Evolutionary conservation across 2,113 vertebrate species (phyloP), one percentile per base, ranked within the genome.

Genomic region (Crotalus helleri): DNA sequence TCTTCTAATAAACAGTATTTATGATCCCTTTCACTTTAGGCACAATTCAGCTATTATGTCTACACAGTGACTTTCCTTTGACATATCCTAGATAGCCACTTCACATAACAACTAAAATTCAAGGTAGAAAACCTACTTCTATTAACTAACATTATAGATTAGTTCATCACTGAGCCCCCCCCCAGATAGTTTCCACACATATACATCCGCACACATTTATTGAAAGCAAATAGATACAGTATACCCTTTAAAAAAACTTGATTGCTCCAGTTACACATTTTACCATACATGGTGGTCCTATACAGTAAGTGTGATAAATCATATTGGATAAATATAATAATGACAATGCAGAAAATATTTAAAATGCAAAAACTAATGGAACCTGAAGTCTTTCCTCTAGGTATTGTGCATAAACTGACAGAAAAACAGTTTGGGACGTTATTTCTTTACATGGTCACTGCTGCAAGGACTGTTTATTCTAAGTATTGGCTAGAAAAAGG

Each of bases 1-100:
- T 85, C 0, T 4, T 15, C 5, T 13, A 21, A 39, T 13, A 88
- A 3, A 2, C 90, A 1, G 0, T 29, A 88, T 0, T 0, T 0
- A 0, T 51, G 13, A 9, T 94, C 3, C 0, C 19, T 69, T 81
- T 1, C 88, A 19, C 39, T 58, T 53, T 61, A 49, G 24, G 39
- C 1, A 23, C 24, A 92, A 64, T 46, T 23, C 23, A 15, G 51
- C 91, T 92, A 10, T n/a, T 12, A 11, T 13, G 4, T 87, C 85
- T 87, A 26, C 15, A 12, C 46, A 15, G 4, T 55, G 1, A 24
- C 51, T 90, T 21, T 90, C 55, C 59, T 59, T 49, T 39, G 57
- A 39, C 21, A 46, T 46, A 61, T 44, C 12, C 24, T 33, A 39
- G 21, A 91, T 15, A 93, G 46, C 17, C 85, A 21, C 15, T 1